Evolutionary conservation across 2,113 vertebrate genomes (phyloP), one percentile per base, ranked within the genome.

Genomic region (Lamprologus callipterus): DNA sequence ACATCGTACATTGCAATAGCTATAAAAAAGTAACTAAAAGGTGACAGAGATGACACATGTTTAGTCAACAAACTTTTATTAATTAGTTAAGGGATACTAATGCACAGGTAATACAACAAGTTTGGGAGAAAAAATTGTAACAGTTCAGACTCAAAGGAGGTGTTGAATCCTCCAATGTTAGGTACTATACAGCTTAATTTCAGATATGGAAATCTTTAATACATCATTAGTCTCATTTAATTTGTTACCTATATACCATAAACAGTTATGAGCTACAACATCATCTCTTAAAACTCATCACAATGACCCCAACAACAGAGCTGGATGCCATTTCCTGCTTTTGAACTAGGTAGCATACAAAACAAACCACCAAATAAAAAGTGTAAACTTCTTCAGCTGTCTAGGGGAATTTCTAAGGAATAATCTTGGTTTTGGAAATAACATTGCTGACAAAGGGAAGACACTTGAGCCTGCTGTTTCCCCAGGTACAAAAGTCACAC

Each of bases 1-100:
- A 31, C 9, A 49, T 78, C 1, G 3, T 31, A 19, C 26, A 78
- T 47, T 12, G 23, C 7, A 78, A 49, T 2, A 31, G 9, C 23
- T 49, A 31, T 31, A 78, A 78, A 78, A 78, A 51, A 19, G 7
- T 33, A 31, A 51, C 26, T 78, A 51, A 60, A 11, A 86, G 2
- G 14, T 70, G 17, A 89, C 49, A 79, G 53, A 85, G 2, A 37
- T 14, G 17, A 91, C 82, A 83, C 84, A 91, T 49, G 82, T 85
- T 94, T 96, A 95, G 93, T 96, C 94, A 97, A 96, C 92, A 97
- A 96, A 95, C 95, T 91, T 96, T 96, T 96, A 97, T 97, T 97
- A 96, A 95, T 95, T 95, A 96, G 92, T 95, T 95, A 84, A 96
- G 93, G 94, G 95, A 95, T 96, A 95, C 89, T 95, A 96, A 96